A percentile compares a stretch with the other conserved stretches of the same genome.
Conservation (phyloP, 1,140 invertebrate genomes). For the Neomicropteryx cornuta region DNA sequence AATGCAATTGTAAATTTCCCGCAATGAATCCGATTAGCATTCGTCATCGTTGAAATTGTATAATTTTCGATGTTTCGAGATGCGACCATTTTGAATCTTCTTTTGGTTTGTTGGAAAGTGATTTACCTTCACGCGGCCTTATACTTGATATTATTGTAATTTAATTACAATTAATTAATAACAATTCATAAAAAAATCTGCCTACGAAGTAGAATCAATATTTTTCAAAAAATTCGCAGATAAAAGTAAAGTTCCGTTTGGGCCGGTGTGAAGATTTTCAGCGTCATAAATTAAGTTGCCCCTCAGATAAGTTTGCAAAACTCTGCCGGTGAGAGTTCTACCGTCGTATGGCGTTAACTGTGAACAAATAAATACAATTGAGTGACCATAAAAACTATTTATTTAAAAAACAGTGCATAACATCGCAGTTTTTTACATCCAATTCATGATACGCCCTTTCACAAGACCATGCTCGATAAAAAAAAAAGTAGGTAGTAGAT, state of each 20-base stretch:
- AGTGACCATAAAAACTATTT: background rate
- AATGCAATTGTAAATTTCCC: no score
- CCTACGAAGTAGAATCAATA: no score
- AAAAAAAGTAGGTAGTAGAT: conserved; percentile 4
- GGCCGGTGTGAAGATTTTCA: conserved; percentile 24
- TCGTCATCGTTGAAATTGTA: no score
- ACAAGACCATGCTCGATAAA: conserved; percentile 23
- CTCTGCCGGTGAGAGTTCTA: conserved; percentile 36
- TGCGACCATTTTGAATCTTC: no score
- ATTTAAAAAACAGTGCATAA: background rate
- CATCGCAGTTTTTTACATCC: background rate
- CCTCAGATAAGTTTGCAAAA: conserved; percentile 38
- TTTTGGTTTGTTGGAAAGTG: no score
- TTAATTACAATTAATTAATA: no score
- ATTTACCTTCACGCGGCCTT: no score
- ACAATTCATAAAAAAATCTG: no score
- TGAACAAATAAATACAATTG: conserved; percentile 8
- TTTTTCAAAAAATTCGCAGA: no score
- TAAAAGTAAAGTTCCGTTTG: conserved; percentile 33
- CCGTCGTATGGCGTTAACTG: conserved; percentile 40
- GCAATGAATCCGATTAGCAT: no score
- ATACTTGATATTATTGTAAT: no score
- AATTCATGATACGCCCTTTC: background rate
- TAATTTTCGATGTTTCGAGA: no score
- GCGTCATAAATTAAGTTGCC: conserved; percentile 38